These are phyloP conservation scores for Agrilus cyanescens DNA, from an alignment of 2,888 invertebrate genomes.

Conservation along the genomic window DNA sequence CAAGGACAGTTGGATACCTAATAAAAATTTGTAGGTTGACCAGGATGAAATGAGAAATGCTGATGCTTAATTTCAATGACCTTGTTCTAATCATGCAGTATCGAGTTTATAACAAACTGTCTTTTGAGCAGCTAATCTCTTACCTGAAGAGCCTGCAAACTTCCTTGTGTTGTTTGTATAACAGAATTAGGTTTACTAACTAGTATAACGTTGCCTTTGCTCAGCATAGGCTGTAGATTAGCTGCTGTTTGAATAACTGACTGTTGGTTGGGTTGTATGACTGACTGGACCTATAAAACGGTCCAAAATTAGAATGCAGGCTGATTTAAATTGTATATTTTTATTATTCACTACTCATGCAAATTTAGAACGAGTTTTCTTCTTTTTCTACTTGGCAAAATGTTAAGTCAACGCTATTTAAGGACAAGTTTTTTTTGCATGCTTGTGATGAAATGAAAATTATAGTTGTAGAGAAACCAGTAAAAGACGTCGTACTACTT, in stretches of 20 bases:
- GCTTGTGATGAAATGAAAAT: not conserved
- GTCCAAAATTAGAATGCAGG: not conserved
- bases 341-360: too few species aligned
- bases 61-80: too few species aligned
- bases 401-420: not conserved
- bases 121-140: slow-evolving; percentile 15
- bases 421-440: not conserved
- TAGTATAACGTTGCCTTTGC: slow-evolving; percentile 81
- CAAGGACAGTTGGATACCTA: not conserved
- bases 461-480: too few species aligned
- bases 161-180: slow-evolving; percentile 83
- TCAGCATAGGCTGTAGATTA: slow-evolving; percentile 69
- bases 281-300: slow-evolving; percentile 73
- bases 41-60: too few species aligned
- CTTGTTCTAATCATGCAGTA: too few species aligned
- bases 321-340: too few species aligned
- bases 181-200: slow-evolving; percentile 86
- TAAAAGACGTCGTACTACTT: too few species aligned
- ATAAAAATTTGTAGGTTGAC: not conserved
- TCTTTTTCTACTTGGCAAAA: too few species aligned
- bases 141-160: slow-evolving; percentile 78
- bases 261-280: slow-evolving; percentile 91
- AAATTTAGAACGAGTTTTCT: too few species aligned
- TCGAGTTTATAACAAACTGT: too few species aligned
- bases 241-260: slow-evolving; percentile 91